A percentile compares a stretch with the other conserved stretches of the same genome.
These are phyloP conservation scores for Cercocebus atys DNA, from an alignment of 2,113 vertebrate species.

Conservation along the genomic window DNA sequence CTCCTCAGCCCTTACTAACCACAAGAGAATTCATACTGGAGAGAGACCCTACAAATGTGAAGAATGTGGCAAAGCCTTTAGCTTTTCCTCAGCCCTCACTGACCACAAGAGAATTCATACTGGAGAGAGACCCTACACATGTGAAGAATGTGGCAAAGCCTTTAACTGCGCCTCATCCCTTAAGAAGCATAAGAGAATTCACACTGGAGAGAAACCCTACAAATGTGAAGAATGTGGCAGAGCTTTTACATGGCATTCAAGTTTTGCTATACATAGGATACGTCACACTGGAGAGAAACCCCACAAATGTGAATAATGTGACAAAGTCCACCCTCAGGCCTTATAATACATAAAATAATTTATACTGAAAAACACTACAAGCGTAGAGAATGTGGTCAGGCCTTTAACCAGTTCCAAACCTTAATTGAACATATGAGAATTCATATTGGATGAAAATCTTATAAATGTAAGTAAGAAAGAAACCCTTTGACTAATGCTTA, in stretches of 20 bases:
- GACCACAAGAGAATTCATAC: not conserved
- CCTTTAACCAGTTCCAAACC: too few species aligned
- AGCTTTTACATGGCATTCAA: not conserved
- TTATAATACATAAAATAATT: too few species aligned
- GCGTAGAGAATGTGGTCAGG: too few species aligned
- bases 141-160: not conserved
- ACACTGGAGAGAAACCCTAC: not conserved
- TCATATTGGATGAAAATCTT: too few species aligned
- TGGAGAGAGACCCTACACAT: not conserved
- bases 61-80: not conserved
- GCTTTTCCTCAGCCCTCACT: not conserved
- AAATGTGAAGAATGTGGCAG: not conserved
- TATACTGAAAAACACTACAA: too few species aligned
- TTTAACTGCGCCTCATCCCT: not conserved
- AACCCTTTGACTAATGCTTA: too few species aligned
- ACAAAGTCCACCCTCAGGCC: not conserved
- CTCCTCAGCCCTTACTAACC: not conserved
- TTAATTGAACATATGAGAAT: too few species aligned
- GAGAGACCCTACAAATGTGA: not conserved
- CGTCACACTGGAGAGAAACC: not conserved
- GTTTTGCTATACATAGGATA: not conserved
- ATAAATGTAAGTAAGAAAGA: too few species aligned
- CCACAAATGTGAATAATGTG: not conserved
- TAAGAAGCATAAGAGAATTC: not conserved
- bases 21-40: not conserved